phyloP scores from a whole-genome alignment of 2,888 invertebrate species.

The Pachydiplax longipennis region DNA sequence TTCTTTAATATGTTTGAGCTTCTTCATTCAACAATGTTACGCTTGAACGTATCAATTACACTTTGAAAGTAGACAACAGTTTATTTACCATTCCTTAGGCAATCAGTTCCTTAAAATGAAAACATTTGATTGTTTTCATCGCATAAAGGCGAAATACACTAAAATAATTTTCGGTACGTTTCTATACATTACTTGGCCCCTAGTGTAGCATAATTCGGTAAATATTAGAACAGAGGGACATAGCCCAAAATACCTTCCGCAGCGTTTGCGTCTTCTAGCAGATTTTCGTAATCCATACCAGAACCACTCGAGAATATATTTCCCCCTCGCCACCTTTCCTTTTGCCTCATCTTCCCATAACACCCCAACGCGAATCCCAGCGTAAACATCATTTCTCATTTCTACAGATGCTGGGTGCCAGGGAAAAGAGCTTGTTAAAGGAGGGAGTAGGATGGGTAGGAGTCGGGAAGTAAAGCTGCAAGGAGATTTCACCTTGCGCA shows the following conservation, averaged over 20 bases:
- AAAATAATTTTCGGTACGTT: too few relatives aligned
- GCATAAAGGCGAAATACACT: too few relatives aligned
- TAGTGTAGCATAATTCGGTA: too few relatives aligned
- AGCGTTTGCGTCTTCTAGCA: background rate
- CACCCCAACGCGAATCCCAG: constrained; percentile 15
- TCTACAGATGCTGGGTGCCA: constrained; percentile 11
- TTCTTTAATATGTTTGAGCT: too few relatives aligned
- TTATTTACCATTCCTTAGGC: too few relatives aligned
- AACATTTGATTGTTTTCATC: too few relatives aligned
- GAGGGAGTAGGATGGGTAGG: background rate
- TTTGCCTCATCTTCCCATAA: constrained; percentile 25
- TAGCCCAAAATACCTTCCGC: background rate
- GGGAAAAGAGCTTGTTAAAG: background rate
- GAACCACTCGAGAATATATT: constrained; percentile 8
- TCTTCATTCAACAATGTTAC: too few relatives aligned
- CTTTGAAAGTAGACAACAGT: too few relatives aligned
- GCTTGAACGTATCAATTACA: too few relatives aligned
- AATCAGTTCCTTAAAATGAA: too few relatives aligned
- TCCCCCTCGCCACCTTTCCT: constrained; percentile 19
- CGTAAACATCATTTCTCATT: constrained; percentile 41
- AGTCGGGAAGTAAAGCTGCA: background rate
- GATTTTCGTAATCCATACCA: background rate
- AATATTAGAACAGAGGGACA: too few relatives aligned
- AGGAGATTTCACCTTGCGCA: background rate
- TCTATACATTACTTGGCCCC: too few relatives aligned